Evolutionary conservation across 2,888 invertebrate species (phyloP).

Genomic region (Drosophila gaucha): DNA sequence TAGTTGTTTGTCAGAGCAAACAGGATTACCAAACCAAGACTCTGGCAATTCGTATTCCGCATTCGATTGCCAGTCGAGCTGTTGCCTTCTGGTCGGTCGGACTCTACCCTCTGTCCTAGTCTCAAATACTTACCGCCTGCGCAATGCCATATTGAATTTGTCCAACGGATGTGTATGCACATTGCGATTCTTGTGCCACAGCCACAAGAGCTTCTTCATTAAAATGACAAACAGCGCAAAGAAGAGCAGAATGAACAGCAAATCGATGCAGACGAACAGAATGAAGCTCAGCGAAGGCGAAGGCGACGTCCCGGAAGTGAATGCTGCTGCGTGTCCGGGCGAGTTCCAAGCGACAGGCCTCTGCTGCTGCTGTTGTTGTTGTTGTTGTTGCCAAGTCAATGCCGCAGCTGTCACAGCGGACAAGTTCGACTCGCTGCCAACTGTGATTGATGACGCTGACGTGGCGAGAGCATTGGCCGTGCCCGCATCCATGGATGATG

Average conservation of each 20-base stretch:
- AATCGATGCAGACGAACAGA: slow-evolving; percentile 86
- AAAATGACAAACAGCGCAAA: slow-evolving; percentile 89
- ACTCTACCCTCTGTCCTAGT: not conserved
- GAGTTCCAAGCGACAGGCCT: slow-evolving; percentile 30
- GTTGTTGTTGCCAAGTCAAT: slow-evolving; percentile 57
- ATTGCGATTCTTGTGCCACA: slow-evolving; percentile 86
- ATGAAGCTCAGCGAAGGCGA: slow-evolving; percentile 79
- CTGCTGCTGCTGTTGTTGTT: not conserved
- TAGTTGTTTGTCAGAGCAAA: not conserved
- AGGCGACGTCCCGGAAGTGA: slow-evolving; percentile 51
- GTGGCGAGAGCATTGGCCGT: slow-evolving; percentile 40
- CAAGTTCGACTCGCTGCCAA: slow-evolving; percentile 27
- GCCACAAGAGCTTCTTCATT: slow-evolving; percentile 87
- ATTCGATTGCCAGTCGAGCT: slow-evolving; percentile 1
- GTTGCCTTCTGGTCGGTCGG: too few relatives aligned
- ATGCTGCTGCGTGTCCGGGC: slow-evolving; percentile 51
- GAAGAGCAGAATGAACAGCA: slow-evolving; percentile 89
- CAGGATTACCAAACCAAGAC: slow-evolving; percentile 10
- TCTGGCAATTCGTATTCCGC: slow-evolving; percentile 17
- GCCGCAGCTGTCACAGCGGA: slow-evolving; percentile 59
- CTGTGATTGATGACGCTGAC: slow-evolving; percentile 64
- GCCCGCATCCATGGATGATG: slow-evolving; percentile 25
- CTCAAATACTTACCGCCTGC: slow-evolving; percentile 80
- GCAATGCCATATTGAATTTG: slow-evolving; percentile 87
- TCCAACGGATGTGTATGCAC: slow-evolving; percentile 85